A percentile compares a stretch with the other conserved stretches of the same genome.
Conservation (phyloP, 2,797 vertebrate genomes). For the Enteromius unitaeniatus region DNA sequence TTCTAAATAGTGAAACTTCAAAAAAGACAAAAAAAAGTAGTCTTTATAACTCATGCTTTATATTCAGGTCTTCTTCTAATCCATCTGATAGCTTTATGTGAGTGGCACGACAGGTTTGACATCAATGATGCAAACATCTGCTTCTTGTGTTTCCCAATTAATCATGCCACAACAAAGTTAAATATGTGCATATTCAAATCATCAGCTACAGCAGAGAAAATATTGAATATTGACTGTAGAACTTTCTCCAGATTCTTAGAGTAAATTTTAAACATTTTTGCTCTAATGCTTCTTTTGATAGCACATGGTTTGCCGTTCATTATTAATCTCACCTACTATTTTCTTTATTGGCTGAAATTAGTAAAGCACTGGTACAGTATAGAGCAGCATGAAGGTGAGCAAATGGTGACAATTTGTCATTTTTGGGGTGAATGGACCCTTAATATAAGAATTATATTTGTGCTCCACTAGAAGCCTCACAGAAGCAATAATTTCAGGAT, state of each 20-base stretch:
- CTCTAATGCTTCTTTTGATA: neutral
- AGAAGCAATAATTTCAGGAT: slow-evolving; percentile 2
- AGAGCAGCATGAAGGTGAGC: neutral
- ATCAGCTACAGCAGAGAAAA: neutral
- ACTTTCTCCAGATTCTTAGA: neutral
- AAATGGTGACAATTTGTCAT: neutral
- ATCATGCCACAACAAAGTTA: neutral
- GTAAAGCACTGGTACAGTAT: neutral
- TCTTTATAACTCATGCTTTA: neutral
- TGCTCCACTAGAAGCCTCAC: neutral
- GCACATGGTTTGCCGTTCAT: neutral
- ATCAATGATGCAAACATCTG: slow-evolving; percentile 14
- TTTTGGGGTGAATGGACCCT: neutral
- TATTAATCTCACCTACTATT: neutral
- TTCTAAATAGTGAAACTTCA: neutral
- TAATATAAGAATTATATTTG: neutral
- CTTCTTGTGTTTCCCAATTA: neutral
- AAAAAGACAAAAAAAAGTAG: neutral
- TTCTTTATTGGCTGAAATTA: neutral
- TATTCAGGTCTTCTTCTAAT: neutral
- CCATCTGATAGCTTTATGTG: neutral
- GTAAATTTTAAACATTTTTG: neutral
- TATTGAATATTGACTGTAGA: neutral
- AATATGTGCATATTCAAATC: slow-evolving; percentile 14
- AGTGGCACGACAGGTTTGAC: neutral